Evolutionary conservation across 2,113 vertebrate species (phyloP).

Genomic region (Peromyscus polionotus): DNA sequence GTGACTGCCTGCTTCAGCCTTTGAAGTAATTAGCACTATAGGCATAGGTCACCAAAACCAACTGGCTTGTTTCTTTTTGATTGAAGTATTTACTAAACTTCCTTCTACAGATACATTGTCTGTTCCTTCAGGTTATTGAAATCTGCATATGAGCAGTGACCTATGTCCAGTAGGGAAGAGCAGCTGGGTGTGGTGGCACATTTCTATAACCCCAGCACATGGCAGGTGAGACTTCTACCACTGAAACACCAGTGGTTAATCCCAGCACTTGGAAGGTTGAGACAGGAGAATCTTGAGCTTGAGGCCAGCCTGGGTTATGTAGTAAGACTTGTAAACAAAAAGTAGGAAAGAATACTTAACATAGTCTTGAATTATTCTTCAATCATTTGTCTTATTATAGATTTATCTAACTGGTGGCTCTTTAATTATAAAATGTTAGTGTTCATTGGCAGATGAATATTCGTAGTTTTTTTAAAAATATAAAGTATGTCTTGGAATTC

Average conservation of each 20-base stretch:
- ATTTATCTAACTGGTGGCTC: conserved; percentile 1
- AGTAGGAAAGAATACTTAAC: neutral
- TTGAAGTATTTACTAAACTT: conserved; percentile 43
- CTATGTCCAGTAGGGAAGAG: neutral
- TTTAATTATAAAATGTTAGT: conserved; percentile 46
- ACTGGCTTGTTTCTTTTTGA: conserved; percentile 13
- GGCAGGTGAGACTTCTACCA: neutral
- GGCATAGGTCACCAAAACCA: neutral
- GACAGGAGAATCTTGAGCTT: neutral
- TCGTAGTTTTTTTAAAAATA: neutral
- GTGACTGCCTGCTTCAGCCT: neutral
- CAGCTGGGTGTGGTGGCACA: neutral
- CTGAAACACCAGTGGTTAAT: neutral
- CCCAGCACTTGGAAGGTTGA: neutral
- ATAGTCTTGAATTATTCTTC: neutral
- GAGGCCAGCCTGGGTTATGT: neutral
- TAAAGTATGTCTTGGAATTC: conserved; percentile 34
- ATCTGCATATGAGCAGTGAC: neutral
- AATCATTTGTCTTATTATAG: conserved; percentile 34
- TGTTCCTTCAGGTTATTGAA: conserved; percentile 11
- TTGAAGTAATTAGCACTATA: neutral
- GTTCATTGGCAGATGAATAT: conserved; percentile 41
- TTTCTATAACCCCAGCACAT: neutral
- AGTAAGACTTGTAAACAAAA: neutral
- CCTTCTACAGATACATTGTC: neutral